phyloP scores from a whole-genome alignment of 2,888 invertebrate species.

The Dichetophora obliterata region DNA sequence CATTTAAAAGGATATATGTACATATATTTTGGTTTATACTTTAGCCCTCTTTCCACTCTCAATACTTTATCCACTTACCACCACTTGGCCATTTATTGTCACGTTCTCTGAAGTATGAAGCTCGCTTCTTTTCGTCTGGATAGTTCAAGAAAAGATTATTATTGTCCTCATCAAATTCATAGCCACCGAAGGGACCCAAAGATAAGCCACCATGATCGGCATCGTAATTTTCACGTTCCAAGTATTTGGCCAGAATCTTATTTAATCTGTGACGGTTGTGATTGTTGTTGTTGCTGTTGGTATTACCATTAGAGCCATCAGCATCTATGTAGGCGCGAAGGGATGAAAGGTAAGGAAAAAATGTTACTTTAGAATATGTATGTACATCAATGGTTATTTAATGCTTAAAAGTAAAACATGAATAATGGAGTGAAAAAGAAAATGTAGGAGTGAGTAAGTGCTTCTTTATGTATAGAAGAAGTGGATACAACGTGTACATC shows the following conservation, averaged over 20 bases:
- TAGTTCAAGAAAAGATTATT: constrained; percentile 54
- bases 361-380: neutral
- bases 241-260: constrained; percentile 66
- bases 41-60: neutral
- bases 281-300: constrained; percentile 57
- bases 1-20: neutral
- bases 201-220: constrained; percentile 55
- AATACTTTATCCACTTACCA: neutral
- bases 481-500: neutral
- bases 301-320: constrained; percentile 57
- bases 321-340: constrained; percentile 53
- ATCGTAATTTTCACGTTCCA: constrained; percentile 64
- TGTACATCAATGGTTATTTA: neutral
- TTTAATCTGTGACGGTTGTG: constrained; percentile 65
- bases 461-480: neutral
- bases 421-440: neutral
- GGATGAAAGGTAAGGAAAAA: neutral
- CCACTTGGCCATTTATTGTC: constrained; percentile 57
- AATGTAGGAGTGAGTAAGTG: neutral
- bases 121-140: constrained; percentile 62
- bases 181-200: constrained; percentile 57
- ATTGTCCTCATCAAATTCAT: constrained; percentile 63
- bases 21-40: neutral
- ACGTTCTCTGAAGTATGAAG: constrained; percentile 67
- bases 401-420: neutral